Evolutionary conservation across 2,888 invertebrate genomes (phyloP).

Genomic region (Sthenelais limicola): DNA sequence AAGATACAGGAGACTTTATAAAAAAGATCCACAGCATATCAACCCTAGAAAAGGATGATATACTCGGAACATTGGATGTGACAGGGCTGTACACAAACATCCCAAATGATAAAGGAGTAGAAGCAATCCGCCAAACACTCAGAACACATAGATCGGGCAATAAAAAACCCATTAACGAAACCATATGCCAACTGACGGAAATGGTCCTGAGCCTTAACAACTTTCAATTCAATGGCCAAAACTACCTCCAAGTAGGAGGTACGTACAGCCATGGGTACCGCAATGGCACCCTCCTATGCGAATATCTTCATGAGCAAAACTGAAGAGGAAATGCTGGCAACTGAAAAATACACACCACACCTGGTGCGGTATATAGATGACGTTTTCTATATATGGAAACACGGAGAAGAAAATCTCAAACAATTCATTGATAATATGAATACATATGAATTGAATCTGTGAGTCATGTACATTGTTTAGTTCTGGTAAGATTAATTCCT

Average conservation of each 20-base stretch:
- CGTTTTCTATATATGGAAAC: constrained; percentile 16
- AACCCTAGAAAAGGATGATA: neutral
- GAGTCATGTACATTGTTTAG: too few species aligned
- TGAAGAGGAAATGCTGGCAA: constrained; percentile 21
- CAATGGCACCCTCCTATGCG: constrained; percentile 46
- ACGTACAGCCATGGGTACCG: constrained; percentile 48
- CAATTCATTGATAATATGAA: too few species aligned
- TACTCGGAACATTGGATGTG: constrained; percentile 11
- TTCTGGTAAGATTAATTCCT: too few species aligned
- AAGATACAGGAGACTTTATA: constrained; percentile 17
- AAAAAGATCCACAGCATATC: neutral
- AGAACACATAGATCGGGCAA: neutral
- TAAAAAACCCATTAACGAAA: constrained; percentile 8
- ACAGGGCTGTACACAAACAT: constrained; percentile 10
- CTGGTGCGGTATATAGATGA: constrained; percentile 17
- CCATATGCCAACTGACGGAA: constrained; percentile 35
- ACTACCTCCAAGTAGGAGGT: constrained; percentile 43
- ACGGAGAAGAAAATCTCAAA: too few species aligned
- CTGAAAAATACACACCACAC: neutral
- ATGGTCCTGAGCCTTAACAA: constrained; percentile 45
- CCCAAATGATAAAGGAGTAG: neutral
- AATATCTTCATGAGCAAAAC: constrained; percentile 41
- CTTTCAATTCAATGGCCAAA: constrained; percentile 18
- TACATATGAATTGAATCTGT: too few species aligned
- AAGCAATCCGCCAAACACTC: neutral